Evolutionary conservation across 2,797 vertebrate species (phyloP).

Genomic region (Spondyliosoma cantharus): DNA sequence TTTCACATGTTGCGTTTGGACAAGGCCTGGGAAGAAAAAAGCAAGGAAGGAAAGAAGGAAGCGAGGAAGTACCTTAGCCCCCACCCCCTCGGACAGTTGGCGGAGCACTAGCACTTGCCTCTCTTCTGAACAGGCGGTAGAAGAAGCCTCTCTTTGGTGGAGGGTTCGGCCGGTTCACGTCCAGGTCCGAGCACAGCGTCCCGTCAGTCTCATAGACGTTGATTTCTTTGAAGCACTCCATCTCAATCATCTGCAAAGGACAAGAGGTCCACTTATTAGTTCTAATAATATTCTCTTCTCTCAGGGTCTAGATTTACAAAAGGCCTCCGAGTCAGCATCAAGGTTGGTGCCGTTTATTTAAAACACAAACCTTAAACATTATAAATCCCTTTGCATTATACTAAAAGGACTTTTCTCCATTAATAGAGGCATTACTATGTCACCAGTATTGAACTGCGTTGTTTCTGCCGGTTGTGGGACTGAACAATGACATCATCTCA

Average conservation of each 20-base stretch:
- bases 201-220: slow-evolving; percentile 86
- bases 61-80: slow-evolving; percentile 84
- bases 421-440: slow-evolving; percentile 10
- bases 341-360: neutral
- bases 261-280: neutral
- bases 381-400: neutral
- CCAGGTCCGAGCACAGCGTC: slow-evolving; percentile 80
- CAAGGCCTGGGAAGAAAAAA: slow-evolving; percentile 48
- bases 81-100: slow-evolving; percentile 83
- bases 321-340: neutral
- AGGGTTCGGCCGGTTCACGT: slow-evolving; percentile 80
- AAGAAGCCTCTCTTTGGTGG: slow-evolving; percentile 91
- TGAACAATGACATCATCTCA: slow-evolving; percentile 71
- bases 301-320: neutral
- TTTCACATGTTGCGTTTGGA: slow-evolving; percentile 51
- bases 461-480: slow-evolving; percentile 14
- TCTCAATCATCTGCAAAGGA: slow-evolving; percentile 91
- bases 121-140: slow-evolving; percentile 90
- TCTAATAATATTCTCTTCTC: neutral
- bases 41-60: slow-evolving; percentile 64
- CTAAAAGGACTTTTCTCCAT: neutral
- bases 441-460: slow-evolving; percentile 9
- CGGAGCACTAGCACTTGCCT: slow-evolving; percentile 88
- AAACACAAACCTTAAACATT: neutral
- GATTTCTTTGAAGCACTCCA: slow-evolving; percentile 94